phyloP scores from a whole-genome alignment of 1,140 invertebrate genomes.

The Apocrypta bakeri region DNA sequence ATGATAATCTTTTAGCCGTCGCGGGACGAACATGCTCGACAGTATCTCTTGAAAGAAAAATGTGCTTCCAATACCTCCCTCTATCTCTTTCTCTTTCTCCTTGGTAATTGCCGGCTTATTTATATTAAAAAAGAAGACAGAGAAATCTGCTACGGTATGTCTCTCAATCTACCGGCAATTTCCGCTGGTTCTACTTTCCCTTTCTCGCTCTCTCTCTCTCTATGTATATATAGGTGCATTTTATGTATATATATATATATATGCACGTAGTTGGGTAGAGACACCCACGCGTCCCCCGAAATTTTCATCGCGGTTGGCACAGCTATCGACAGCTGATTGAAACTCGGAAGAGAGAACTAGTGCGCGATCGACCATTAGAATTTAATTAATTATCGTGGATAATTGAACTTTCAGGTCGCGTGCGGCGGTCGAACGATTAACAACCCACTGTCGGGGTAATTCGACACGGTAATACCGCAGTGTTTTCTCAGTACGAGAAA shows the following conservation, averaged over 20 bases:
- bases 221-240: neutral
- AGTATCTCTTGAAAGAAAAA: slow-evolving; percentile 10
- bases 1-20: slow-evolving; percentile 49
- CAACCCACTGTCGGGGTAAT: slow-evolving; percentile 61
- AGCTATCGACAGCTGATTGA: slow-evolving; percentile 59
- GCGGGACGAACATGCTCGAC: neutral
- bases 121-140: slow-evolving; percentile 61
- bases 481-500: neutral
- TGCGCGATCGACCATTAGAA: slow-evolving; percentile 60
- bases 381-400: slow-evolving; percentile 68
- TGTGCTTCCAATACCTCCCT: neutral
- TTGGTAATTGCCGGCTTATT: slow-evolving; percentile 72
- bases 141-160: slow-evolving; percentile 34
- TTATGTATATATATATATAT: neutral
- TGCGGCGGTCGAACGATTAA: slow-evolving; percentile 56
- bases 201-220: neutral
- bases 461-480: slow-evolving; percentile 60
- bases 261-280: no score
- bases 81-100: no score
- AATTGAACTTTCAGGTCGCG: slow-evolving; percentile 66
- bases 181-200: slow-evolving; percentile 37
- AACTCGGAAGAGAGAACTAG: slow-evolving; percentile 19
- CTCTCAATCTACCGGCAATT: slow-evolving; percentile 61
- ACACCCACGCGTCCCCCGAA: no score
- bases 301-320: slow-evolving; percentile 53